Percentiles rank a stretch among this genome's conserved stretches.
Conservation (phyloP, 2,888 invertebrate genomes). For the Stenichneumon culpator region DNA sequence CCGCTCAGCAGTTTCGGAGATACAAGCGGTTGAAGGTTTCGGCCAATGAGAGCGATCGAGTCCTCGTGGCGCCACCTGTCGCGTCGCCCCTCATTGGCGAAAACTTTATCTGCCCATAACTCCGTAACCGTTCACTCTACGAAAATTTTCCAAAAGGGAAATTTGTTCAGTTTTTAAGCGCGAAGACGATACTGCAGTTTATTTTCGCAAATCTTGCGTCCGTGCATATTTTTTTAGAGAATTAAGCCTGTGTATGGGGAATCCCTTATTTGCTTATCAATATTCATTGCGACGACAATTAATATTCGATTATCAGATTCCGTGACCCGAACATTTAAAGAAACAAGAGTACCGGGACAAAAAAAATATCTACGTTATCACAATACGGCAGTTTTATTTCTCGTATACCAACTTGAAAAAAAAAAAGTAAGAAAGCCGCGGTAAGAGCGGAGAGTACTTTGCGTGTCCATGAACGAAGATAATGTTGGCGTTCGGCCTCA, state of each 20-base stretch:
- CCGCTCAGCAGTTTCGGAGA: not conserved
- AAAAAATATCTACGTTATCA: not conserved
- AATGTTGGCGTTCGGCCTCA: conserved; percentile 26
- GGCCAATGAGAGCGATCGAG: not conserved
- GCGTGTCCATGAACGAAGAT: conserved; percentile 18
- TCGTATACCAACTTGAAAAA: not conserved
- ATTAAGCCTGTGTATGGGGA: not conserved
- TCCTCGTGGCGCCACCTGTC: not conserved
- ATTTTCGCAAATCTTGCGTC: not conserved
- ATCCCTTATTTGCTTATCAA: not conserved
- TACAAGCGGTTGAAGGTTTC: not conserved
- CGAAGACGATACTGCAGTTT: not conserved
- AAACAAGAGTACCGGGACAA: not conserved
- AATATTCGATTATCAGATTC: not conserved
- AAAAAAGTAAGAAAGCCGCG: not conserved
- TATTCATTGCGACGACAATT: not conserved
- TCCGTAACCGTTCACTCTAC: not conserved
- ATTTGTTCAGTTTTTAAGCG: not conserved
- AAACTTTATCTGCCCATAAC: not conserved
- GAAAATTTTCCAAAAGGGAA: not conserved
- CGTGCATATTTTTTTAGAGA: not conserved
- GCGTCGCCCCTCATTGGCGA: not conserved
- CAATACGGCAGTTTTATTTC: not conserved
- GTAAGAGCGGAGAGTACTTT: not conserved
- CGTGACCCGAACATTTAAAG: not conserved